Percentiles rank a stretch among this genome's conserved stretches.
Conservation (phyloP, 2,113 vertebrate species). For the Vulpes vulpes region DNA sequence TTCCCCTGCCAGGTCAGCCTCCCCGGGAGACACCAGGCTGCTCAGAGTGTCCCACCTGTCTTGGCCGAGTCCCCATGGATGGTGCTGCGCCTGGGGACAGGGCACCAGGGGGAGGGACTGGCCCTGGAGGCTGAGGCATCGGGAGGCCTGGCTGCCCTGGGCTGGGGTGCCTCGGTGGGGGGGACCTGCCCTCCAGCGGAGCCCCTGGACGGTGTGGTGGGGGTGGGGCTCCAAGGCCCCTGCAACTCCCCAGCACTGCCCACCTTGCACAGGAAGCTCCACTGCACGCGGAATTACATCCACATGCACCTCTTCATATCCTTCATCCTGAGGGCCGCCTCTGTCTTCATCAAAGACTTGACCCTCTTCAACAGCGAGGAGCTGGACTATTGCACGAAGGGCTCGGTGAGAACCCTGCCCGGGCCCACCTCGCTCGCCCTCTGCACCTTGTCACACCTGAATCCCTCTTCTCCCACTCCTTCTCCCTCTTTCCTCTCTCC, state of each 20-base stretch:
- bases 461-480: neutral
- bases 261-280: slow-evolving; percentile 92
- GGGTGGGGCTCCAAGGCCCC: neutral
- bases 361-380: slow-evolving; percentile 93
- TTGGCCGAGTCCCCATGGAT: neutral
- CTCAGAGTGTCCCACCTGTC: neutral
- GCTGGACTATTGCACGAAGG: slow-evolving; percentile 90
- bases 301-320: slow-evolving; percentile 97
- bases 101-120: neutral
- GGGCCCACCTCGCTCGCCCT: neutral
- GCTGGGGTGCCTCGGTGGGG: neutral
- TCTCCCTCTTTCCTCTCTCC: too few species aligned
- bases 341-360: slow-evolving; percentile 95
- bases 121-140: neutral
- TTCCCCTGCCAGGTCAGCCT: neutral
- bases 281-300: slow-evolving; percentile 97
- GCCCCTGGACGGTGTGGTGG: fast-evolving
- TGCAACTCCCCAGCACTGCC: neutral
- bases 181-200: neutral
- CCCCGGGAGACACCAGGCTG: too few species aligned
- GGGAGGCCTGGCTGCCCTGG: fast-evolving
- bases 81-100: neutral
- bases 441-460: too few species aligned
- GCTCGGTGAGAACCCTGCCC: slow-evolving; percentile 90
- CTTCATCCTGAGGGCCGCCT: slow-evolving; percentile 95